These are phyloP conservation scores for Patella ulyssiponensis DNA, from an alignment of 2,888 invertebrate genomes.

Conservation along the genomic window DNA sequence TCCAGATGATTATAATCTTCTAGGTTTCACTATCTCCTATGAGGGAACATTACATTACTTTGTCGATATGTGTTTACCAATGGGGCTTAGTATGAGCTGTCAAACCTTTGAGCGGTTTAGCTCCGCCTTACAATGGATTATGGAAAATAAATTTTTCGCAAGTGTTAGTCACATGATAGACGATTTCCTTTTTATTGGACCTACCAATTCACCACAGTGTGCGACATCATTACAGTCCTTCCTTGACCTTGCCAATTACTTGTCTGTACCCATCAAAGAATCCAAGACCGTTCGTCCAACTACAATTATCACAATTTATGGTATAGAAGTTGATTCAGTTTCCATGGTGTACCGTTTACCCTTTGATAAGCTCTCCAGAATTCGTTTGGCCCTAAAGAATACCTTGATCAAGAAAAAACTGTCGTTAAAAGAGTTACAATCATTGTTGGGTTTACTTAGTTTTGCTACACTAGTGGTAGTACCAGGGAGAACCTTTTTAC, in stretches of 20 bases:
- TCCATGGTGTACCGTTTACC: background rate
- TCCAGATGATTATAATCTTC: too few species aligned
- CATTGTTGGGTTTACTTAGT: too few species aligned
- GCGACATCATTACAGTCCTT: background rate
- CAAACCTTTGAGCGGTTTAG: conserved; percentile 7
- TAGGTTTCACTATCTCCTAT: background rate
- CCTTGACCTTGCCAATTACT: background rate
- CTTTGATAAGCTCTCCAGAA: background rate
- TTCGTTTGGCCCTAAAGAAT: background rate
- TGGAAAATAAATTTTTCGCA: background rate
- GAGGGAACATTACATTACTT: background rate
- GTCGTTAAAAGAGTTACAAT: too few species aligned
- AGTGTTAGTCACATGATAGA: background rate
- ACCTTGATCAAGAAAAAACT: too few species aligned
- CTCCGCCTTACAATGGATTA: conserved; percentile 13
- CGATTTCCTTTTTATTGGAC: background rate
- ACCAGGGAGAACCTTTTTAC: background rate
- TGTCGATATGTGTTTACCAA: conserved; percentile 11
- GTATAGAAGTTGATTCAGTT: background rate
- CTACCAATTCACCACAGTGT: background rate
- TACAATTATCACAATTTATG: background rate
- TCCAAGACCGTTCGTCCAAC: background rate
- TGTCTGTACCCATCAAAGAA: background rate
- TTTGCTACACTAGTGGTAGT: too few species aligned
- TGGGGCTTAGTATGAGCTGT: conserved; percentile 8